A percentile compares a stretch with the other conserved stretches of the same genome.
phyloP scores from a whole-genome alignment of 2,797 vertebrate genomes.

The Zenarchopterus dispar region DNA sequence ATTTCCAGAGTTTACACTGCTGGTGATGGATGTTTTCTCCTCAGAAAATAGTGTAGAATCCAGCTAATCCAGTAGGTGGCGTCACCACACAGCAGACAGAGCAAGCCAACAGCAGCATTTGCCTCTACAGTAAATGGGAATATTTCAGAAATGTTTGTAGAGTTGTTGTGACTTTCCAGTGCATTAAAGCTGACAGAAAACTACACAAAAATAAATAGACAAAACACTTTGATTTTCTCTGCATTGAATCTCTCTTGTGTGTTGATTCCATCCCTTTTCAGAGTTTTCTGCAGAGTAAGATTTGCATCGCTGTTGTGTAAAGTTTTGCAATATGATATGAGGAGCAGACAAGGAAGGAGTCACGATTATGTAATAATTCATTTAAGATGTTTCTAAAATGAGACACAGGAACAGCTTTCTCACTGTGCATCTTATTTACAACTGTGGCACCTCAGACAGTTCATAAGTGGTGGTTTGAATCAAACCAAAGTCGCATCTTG shows the following conservation, averaged over 20 bases:
- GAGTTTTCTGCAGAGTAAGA: slow-evolving; percentile 4
- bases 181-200: too few species aligned
- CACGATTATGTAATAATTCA: too few species aligned
- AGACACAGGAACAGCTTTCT: too few species aligned
- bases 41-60: slow-evolving; percentile 24
- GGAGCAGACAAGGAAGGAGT: too few species aligned
- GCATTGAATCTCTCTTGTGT: too few species aligned
- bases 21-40: slow-evolving; percentile 13
- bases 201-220: too few species aligned
- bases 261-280: too few species aligned
- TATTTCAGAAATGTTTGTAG: too few species aligned
- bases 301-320: slow-evolving; percentile 9
- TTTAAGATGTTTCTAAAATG: too few species aligned
- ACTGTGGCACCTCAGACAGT: not conserved
- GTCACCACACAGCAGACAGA: slow-evolving; percentile 52
- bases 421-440: too few species aligned
- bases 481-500: not conserved
- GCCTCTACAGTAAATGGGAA: not conserved
- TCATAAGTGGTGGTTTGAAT: not conserved
- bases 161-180: too few species aligned
- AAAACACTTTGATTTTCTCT: too few species aligned
- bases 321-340: not conserved
- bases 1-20: not conserved
- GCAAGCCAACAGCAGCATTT: not conserved
- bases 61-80: slow-evolving; percentile 72